Conservation (phyloP, 2,113 vertebrate genomes). For the Cheirogaleus medius region DNA sequence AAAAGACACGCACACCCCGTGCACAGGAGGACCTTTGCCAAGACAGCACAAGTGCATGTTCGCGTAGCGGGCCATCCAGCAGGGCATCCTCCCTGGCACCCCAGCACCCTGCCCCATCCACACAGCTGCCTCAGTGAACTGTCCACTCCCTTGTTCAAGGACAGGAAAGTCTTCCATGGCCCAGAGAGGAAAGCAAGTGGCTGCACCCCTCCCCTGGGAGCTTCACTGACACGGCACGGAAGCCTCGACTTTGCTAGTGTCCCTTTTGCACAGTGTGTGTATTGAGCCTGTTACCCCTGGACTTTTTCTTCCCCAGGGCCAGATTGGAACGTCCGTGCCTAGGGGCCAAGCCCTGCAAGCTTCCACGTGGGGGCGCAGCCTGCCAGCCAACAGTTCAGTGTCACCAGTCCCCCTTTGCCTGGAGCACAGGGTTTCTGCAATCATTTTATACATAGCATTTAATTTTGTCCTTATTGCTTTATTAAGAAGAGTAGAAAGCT, state of each 20-base stretch:
- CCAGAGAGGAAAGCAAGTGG: neutral
- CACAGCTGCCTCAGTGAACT: neutral
- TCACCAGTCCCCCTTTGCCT: neutral
- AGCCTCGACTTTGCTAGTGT: neutral
- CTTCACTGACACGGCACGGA: neutral
- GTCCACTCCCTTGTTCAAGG: neutral
- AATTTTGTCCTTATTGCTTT: neutral
- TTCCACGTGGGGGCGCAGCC: neutral
- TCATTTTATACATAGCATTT: neutral
- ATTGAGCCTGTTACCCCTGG: fast-evolving
- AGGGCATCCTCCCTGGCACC: neutral
- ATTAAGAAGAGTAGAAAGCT: neutral
- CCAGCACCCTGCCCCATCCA: fast-evolving
- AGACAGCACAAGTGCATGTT: neutral
- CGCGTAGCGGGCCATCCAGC: neutral
- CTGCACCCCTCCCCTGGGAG: neutral
- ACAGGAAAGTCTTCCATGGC: neutral
- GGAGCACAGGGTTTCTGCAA: neutral
- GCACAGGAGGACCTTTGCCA: neutral
- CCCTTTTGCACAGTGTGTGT: neutral
- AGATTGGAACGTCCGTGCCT: neutral
- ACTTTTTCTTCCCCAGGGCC: neutral
- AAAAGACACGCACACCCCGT: fast-evolving
- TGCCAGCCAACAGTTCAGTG: neutral
- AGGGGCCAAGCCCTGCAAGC: neutral